These are phyloP conservation scores for Aegotheles bennettii DNA, from an alignment of 2,113 vertebrate genomes.

Conservation along the genomic window DNA sequence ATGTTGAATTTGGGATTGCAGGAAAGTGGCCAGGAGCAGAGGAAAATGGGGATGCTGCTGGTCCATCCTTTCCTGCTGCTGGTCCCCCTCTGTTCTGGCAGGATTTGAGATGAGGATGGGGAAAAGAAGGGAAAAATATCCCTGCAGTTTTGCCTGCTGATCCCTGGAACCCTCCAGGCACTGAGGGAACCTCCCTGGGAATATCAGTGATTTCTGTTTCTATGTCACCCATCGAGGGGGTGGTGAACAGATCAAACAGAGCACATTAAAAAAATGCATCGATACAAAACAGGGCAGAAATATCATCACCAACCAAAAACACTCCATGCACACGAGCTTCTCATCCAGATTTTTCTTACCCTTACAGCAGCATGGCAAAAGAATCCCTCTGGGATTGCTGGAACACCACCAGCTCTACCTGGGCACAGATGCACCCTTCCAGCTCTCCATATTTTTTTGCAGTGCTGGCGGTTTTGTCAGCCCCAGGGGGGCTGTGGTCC, in stretches of 20 bases:
- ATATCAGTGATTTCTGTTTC: not conserved
- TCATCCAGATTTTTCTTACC: not conserved
- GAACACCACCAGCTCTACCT: too few species aligned
- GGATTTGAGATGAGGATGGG: not conserved
- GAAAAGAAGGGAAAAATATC: not conserved
- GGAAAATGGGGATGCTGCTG: too few species aligned
- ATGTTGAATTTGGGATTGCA: rapidly evolving
- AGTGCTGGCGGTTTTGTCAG: too few species aligned
- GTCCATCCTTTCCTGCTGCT: not conserved
- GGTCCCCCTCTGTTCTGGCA: not conserved
- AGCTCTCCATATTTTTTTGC: not conserved
- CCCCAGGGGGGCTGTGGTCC: too few species aligned
- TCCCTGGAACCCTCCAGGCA: rapidly evolving
- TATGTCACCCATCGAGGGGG: rapidly evolving
- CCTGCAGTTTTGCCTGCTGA: rapidly evolving
- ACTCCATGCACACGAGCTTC: rapidly evolving
- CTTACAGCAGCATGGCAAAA: not conserved
- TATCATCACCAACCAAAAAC: not conserved
- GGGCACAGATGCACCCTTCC: not conserved
- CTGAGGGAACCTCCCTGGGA: rapidly evolving
- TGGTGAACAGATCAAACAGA: not conserved
- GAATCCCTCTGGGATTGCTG: too few species aligned
- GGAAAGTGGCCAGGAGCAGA: too few species aligned
- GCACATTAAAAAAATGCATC: not conserved
- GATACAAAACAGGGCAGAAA: not conserved